phyloP scores from a whole-genome alignment of 2,888 invertebrate species.

The Rhodophaea formosa region DNA sequence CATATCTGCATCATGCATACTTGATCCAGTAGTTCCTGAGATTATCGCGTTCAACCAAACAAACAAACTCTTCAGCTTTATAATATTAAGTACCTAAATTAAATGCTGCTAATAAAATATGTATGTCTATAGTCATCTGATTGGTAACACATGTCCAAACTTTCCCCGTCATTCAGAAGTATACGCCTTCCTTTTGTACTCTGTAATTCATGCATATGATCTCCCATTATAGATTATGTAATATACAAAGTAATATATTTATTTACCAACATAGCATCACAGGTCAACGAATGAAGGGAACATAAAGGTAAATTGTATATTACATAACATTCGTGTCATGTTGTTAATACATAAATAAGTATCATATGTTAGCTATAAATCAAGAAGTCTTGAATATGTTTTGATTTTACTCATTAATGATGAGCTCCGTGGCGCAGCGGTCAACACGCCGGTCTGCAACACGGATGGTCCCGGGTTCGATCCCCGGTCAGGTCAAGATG shows the following conservation, averaged over 20 bases:
- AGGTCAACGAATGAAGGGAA: slow-evolving; percentile 8
- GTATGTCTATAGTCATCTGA: background rate
- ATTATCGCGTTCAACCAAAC: too few species aligned
- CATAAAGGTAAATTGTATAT: background rate
- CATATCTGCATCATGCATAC: too few species aligned
- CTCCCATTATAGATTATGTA: slow-evolving; percentile 4
- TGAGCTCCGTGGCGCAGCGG: too few species aligned
- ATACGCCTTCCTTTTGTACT: slow-evolving; percentile 8
- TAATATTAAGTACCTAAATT: background rate
- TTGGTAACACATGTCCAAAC: background rate
- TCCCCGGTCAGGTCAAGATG: too few species aligned
- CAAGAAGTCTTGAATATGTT: background rate
- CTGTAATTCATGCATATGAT: background rate
- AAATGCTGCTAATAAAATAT: background rate
- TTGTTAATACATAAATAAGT: background rate
- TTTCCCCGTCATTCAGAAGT: slow-evolving; percentile 3
- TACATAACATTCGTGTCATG: background rate
- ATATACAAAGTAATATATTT: background rate
- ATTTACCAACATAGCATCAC: slow-evolving; percentile 1
- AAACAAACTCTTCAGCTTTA: too few species aligned
- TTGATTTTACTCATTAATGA: background rate
- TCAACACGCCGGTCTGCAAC: too few species aligned
- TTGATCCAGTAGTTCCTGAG: too few species aligned
- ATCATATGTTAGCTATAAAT: background rate
- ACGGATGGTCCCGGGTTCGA: too few species aligned